phyloP scores from a whole-genome alignment of 2,888 invertebrate genomes.

The Athrips mouffetella region DNA sequence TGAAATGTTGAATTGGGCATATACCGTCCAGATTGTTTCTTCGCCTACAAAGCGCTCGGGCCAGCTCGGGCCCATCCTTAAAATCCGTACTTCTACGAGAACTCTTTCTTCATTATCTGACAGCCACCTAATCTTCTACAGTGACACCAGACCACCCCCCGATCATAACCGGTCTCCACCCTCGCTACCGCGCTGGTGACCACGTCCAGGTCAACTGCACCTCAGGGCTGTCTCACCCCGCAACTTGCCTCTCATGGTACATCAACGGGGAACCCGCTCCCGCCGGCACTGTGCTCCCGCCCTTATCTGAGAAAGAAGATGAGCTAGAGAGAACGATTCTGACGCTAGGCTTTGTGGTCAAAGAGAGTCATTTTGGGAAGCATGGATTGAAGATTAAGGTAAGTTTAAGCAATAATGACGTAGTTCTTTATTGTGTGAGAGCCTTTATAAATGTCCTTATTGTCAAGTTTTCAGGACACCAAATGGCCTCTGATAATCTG shows the following conservation, averaged over 20 bases:
- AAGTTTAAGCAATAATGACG: slow-evolving; percentile 29
- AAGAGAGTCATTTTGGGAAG: slow-evolving; percentile 87
- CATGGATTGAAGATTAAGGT: slow-evolving; percentile 92
- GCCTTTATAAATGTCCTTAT: neutral
- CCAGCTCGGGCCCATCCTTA: too few species aligned
- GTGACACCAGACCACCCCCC: slow-evolving; percentile 90
- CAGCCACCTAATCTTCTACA: slow-evolving; percentile 51
- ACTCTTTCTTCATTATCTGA: neutral
- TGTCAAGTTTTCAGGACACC: neutral
- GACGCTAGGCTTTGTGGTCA: slow-evolving; percentile 88
- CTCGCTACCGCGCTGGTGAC: slow-evolving; percentile 90
- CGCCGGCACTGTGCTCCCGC: slow-evolving; percentile 65
- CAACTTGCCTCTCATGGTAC: slow-evolving; percentile 90
- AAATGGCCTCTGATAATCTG: too few species aligned
- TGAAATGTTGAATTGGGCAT: too few species aligned
- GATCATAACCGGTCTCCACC: slow-evolving; percentile 87
- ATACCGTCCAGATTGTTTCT: too few species aligned
- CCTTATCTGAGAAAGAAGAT: slow-evolving; percentile 69
- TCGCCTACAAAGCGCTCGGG: too few species aligned
- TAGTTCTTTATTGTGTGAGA: too few species aligned
- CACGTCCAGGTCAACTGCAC: slow-evolving; percentile 90
- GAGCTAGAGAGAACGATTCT: slow-evolving; percentile 87
- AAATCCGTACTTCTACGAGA: too few species aligned
- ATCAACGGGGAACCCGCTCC: slow-evolving; percentile 89
- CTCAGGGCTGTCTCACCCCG: slow-evolving; percentile 88